Percentiles rank a stretch among this genome's conserved stretches.
Conservation (phyloP, 2,888 invertebrate genomes). For the Athalia circularis region DNA sequence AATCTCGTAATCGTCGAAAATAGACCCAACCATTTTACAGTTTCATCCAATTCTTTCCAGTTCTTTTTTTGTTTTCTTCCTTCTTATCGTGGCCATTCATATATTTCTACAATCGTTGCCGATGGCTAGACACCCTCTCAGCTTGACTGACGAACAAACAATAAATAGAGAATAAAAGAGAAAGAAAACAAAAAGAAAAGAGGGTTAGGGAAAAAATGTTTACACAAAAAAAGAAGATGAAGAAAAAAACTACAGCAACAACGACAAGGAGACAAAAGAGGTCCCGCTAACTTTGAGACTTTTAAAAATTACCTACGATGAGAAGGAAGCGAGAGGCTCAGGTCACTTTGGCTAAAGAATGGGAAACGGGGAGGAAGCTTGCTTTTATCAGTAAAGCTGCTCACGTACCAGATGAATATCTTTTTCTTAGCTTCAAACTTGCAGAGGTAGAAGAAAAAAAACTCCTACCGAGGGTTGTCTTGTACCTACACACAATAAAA, state of each 20-base stretch:
- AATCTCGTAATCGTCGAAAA: too few species aligned
- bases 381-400: constrained; percentile 35
- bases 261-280: neutral
- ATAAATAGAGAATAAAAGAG: neutral
- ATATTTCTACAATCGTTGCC: too few species aligned
- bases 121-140: neutral
- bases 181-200: neutral
- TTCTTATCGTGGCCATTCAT: too few species aligned
- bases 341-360: constrained; percentile 10
- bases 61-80: too few species aligned
- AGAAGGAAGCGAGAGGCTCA: neutral
- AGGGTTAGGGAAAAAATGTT: neutral
- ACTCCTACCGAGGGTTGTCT: too few species aligned
- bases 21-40: too few species aligned
- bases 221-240: neutral
- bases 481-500: neutral
- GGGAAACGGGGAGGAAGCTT: neutral
- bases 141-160: neutral
- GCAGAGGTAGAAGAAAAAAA: constrained; percentile 13
- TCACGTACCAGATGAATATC: constrained; percentile 46
- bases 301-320: constrained; percentile 4
- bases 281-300: neutral
- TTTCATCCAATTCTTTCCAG: too few species aligned
- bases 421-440: constrained; percentile 13
- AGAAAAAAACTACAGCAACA: neutral